Conservation (phyloP, 1,140 invertebrate genomes). For the Polyergus mexicanus region DNA sequence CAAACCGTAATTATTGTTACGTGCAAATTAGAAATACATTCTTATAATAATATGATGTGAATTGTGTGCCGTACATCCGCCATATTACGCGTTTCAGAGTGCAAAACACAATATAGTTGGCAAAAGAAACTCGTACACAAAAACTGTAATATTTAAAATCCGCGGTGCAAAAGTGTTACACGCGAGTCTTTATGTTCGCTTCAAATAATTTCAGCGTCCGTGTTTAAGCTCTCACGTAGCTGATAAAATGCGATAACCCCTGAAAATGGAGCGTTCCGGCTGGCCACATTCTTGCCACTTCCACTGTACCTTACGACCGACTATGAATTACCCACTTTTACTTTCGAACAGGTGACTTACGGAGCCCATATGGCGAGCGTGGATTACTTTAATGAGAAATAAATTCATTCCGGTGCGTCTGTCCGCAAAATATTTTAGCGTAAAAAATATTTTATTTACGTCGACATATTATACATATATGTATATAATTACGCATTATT, state of each 20-base stretch:
- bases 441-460: too few species aligned
- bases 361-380: neutral
- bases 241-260: slow-evolving; percentile 56
- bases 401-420: neutral
- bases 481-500: neutral
- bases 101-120: slow-evolving; percentile 3
- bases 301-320: slow-evolving; percentile 9
- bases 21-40: neutral
- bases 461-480: too few species aligned
- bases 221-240: slow-evolving; percentile 37
- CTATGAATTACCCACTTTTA: slow-evolving; percentile 45
- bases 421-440: neutral
- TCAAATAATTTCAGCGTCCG: slow-evolving; percentile 38
- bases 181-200: slow-evolving; percentile 43
- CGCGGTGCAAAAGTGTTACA: slow-evolving; percentile 20
- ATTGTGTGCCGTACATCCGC: neutral
- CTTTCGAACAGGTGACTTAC: slow-evolving; percentile 37
- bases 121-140: neutral
- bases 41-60: neutral
- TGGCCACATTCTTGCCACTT: slow-evolving; percentile 25
- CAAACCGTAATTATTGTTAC: slow-evolving; percentile 34
- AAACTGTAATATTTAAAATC: slow-evolving; percentile 18
- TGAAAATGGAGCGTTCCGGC: slow-evolving; percentile 43
- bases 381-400: slow-evolving; percentile 3
- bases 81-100: neutral